These are phyloP conservation scores for Proisotoma minuta DNA, from an alignment of 2,888 invertebrate species.

Conservation along the genomic window DNA sequence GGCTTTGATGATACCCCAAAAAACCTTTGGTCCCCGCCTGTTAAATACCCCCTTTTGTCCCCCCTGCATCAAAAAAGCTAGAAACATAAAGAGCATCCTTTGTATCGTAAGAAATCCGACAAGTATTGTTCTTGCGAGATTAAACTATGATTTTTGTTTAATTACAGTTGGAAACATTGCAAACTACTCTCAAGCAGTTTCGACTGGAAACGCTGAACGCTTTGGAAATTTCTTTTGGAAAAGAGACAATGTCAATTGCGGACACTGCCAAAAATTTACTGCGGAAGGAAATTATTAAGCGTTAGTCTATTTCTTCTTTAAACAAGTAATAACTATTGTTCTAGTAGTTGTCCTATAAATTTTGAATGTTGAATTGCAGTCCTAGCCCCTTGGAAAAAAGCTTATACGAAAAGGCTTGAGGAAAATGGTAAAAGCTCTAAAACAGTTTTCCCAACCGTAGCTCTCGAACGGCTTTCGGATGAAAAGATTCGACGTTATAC, in stretches of 20 bases:
- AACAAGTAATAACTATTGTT: not conserved
- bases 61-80: not conserved
- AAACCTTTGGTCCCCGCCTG: not conserved
- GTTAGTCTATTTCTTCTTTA: not conserved
- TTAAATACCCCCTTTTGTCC: not conserved
- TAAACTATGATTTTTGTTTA: not conserved
- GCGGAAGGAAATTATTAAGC: slow-evolving; percentile 1
- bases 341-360: not conserved
- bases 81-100: not conserved
- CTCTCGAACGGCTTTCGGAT: too few relatives aligned
- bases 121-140: not conserved
- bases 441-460: too few relatives aligned
- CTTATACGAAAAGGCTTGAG: not conserved
- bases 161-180: not conserved
- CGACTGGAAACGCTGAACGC: not conserved
- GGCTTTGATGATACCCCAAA: not conserved
- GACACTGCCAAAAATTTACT: not conserved
- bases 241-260: not conserved
- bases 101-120: not conserved
- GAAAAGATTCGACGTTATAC: too few relatives aligned
- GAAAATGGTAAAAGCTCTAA: too few relatives aligned
- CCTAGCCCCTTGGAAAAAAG: not conserved
- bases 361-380: not conserved
- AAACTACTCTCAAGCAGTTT: not conserved
- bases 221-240: not conserved